phyloP scores from a whole-genome alignment of 2,888 invertebrate genomes.

The Cartodere bifasciata region DNA sequence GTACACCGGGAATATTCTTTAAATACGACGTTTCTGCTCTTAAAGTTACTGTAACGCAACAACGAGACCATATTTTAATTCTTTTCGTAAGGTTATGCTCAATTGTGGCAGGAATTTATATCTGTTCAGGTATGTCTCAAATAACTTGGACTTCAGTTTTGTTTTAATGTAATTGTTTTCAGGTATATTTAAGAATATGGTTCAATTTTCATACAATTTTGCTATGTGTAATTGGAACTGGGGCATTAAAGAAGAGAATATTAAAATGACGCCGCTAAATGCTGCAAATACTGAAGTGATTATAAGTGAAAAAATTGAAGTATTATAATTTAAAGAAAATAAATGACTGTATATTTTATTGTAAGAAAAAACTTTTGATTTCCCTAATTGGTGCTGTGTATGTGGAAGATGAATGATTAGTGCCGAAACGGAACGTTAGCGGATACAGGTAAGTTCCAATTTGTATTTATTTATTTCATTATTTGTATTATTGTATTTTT shows the following conservation, averaged over 20 bases:
- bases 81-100: constrained; percentile 83
- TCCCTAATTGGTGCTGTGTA: too few species aligned
- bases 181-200: constrained; percentile 26
- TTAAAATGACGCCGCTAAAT: too few species aligned
- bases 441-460: too few species aligned
- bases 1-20: constrained; percentile 87
- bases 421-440: too few species aligned
- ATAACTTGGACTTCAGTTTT: constrained; percentile 6
- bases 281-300: too few species aligned
- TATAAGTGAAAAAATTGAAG: too few species aligned
- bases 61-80: constrained; percentile 62
- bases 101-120: constrained; percentile 84
- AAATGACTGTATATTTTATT: too few species aligned
- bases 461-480: too few species aligned
- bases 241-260: constrained; percentile 9
- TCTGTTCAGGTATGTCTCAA: constrained; percentile 54
- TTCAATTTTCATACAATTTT: constrained; percentile 22
- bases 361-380: too few species aligned
- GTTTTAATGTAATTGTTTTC: constrained; percentile 12
- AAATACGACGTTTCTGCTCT: constrained; percentile 90
- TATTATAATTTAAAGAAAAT: too few species aligned
- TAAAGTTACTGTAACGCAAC: constrained; percentile 70
- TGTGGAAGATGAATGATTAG: too few species aligned
- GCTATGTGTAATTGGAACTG: constrained; percentile 23
- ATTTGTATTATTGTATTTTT: too few species aligned